phyloP scores from a whole-genome alignment of 2,797 vertebrate genomes.

The Leuciscus waleckii region DNA sequence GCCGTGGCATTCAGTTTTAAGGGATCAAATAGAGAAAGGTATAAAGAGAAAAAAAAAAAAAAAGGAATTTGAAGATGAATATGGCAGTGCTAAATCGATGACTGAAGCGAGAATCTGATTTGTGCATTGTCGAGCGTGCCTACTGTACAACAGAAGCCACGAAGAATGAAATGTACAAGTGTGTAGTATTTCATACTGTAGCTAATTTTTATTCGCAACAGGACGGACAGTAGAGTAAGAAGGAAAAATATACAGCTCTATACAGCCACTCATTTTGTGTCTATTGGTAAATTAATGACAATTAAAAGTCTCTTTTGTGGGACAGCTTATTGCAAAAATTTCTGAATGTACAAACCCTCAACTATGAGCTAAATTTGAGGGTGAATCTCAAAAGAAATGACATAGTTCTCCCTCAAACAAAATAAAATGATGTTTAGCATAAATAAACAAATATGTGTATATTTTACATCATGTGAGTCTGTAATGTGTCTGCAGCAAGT shows the following conservation, averaged over 20 bases:
- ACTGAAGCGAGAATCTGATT: conserved; percentile 66
- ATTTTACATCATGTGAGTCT: neutral
- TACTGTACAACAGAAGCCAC: conserved; percentile 5
- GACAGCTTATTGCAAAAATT: neutral
- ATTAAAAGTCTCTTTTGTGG: neutral
- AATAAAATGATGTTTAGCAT: neutral
- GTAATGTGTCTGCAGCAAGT: neutral
- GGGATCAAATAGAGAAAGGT: conserved; percentile 66
- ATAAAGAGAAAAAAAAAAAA: neutral
- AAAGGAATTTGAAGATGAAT: conserved; percentile 57
- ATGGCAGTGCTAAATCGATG: conserved; percentile 64
- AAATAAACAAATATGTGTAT: neutral
- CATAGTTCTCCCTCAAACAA: neutral
- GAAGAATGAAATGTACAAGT: conserved; percentile 13
- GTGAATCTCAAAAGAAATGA: neutral
- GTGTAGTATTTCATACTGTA: conserved; percentile 8
- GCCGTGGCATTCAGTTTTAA: conserved; percentile 66
- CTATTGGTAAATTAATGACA: neutral
- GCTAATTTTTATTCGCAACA: neutral
- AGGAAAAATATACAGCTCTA: neutral
- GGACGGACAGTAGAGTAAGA: neutral
- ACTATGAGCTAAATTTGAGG: neutral
- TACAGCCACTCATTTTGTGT: neutral
- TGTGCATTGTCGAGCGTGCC: conserved; percentile 60
- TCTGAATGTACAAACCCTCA: neutral